A percentile compares a stretch with the other conserved stretches of the same genome.
Conservation (phyloP, 2,113 vertebrate genomes). For the Taxidea taxus region DNA sequence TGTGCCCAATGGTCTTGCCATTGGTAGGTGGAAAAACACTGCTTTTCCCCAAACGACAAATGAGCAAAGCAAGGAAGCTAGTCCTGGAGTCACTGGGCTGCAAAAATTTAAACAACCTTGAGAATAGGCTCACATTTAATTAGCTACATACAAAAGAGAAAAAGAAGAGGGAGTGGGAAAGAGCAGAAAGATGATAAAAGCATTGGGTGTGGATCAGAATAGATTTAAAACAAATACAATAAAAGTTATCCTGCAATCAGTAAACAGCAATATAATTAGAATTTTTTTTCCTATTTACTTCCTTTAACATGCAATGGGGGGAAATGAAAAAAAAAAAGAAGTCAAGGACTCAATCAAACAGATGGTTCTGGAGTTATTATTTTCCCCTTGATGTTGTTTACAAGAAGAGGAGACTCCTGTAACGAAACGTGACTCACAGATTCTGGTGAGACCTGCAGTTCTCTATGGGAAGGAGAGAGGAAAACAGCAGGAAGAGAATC, state of each 20-base stretch:
- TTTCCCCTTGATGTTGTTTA: slow-evolving; percentile 81
- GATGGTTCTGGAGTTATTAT: slow-evolving; percentile 87
- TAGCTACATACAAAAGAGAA: not conserved
- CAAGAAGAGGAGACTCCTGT: slow-evolving; percentile 80
- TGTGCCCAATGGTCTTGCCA: not conserved
- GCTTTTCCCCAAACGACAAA: not conserved
- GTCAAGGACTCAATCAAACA: slow-evolving; percentile 88
- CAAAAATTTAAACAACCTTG: not conserved
- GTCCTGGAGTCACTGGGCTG: not conserved
- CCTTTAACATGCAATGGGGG: slow-evolving; percentile 86
- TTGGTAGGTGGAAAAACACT: not conserved
- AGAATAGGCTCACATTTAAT: not conserved
- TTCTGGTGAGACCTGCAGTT: slow-evolving; percentile 82
- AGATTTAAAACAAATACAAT: slow-evolving; percentile 78
- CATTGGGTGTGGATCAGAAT: slow-evolving; percentile 7
- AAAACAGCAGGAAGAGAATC: slow-evolving; percentile 82
- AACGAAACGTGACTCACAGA: slow-evolving; percentile 82
- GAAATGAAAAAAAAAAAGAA: slow-evolving; percentile 88
- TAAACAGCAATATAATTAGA: slow-evolving; percentile 90
- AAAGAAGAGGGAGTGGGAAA: not conserved
- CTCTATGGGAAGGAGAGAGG: slow-evolving; percentile 76
- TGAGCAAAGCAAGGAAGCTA: not conserved
- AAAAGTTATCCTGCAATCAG: slow-evolving; percentile 78
- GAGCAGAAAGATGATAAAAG: slow-evolving; percentile 55
- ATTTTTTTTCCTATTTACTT: slow-evolving; percentile 86